Evolutionary conservation across 2,888 invertebrate species (phyloP).

Genomic region (Lamellibrachia columna): DNA sequence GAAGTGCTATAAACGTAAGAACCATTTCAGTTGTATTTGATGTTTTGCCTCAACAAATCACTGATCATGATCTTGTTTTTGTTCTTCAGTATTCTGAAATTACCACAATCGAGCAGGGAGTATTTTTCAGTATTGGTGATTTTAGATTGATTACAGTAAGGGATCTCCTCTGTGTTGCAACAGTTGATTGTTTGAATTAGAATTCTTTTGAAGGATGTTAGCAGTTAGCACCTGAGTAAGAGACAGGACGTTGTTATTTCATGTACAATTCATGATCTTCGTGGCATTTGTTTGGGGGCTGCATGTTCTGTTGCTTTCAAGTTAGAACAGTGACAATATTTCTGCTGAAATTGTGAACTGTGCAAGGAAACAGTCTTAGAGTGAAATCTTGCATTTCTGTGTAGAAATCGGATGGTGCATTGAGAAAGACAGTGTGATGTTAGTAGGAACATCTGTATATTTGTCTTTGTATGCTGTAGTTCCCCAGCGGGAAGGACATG

Average conservation of each 20-base stretch:
- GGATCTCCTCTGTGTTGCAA: neutral
- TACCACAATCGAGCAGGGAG: conserved; percentile 6
- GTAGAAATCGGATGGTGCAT: neutral
- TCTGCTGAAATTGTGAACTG: neutral
- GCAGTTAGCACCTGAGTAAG: neutral
- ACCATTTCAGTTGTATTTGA: neutral
- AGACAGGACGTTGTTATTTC: neutral
- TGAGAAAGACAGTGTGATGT: neutral
- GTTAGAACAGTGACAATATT: neutral
- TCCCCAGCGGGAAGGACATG: conserved; percentile 97
- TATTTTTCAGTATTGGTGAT: neutral
- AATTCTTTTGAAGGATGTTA: neutral
- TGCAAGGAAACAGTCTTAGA: neutral
- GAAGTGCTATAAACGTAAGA: neutral
- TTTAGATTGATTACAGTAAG: neutral
- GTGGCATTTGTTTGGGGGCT: neutral
- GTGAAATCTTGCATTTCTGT: neutral
- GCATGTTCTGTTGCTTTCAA: neutral
- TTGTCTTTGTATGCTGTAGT: conserved; percentile 71
- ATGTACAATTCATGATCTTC: neutral
- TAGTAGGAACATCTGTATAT: neutral
- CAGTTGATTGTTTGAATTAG: neutral
- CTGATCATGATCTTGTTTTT: conserved; percentile 8
- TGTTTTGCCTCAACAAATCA: neutral
- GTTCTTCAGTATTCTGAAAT: conserved; percentile 10